Percentiles rank a stretch among this genome's conserved stretches.
Conservation (phyloP, 2,888 invertebrate genomes). For the Mesochorus sp. region DNA sequence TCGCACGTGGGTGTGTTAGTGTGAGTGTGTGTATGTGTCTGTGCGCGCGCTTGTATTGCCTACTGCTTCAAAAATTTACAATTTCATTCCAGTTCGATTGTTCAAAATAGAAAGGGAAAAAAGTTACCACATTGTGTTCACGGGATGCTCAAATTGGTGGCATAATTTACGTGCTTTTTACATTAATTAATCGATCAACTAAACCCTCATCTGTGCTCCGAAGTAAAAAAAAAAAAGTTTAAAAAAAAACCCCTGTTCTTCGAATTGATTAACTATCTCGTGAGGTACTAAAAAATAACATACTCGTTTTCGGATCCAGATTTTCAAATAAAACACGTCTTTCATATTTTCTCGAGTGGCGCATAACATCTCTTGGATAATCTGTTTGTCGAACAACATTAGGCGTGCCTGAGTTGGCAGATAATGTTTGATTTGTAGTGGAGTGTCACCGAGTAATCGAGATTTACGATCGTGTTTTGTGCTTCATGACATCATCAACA, state of each 20-base stretch:
- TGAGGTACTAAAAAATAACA: not conserved
- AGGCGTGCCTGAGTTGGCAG: not conserved
- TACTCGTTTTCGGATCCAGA: too few species aligned
- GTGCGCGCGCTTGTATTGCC: not conserved
- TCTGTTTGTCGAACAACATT: not conserved
- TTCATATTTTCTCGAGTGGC: not conserved
- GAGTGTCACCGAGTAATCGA: constrained; percentile 21
- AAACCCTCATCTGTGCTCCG: not conserved
- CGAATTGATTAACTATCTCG: not conserved
- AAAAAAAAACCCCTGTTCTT: not conserved
- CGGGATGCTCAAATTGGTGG: not conserved
- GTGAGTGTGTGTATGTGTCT: constrained; percentile 6
- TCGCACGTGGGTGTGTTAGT: not conserved
- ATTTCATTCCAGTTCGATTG: not conserved
- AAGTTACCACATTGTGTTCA: not conserved
- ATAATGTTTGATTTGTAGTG: not conserved
- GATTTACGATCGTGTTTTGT: not conserved
- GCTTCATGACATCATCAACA: not conserved
- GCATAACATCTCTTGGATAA: not conserved
- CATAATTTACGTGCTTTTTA: not conserved
- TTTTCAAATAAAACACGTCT: too few species aligned
- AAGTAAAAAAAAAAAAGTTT: not conserved
- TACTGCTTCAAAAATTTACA: not conserved
- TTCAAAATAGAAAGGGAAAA: not conserved
- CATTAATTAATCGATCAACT: not conserved